Evolutionary conservation across 2,113 vertebrate species (phyloP).

Genomic region (Sceloporus undulatus): DNA sequence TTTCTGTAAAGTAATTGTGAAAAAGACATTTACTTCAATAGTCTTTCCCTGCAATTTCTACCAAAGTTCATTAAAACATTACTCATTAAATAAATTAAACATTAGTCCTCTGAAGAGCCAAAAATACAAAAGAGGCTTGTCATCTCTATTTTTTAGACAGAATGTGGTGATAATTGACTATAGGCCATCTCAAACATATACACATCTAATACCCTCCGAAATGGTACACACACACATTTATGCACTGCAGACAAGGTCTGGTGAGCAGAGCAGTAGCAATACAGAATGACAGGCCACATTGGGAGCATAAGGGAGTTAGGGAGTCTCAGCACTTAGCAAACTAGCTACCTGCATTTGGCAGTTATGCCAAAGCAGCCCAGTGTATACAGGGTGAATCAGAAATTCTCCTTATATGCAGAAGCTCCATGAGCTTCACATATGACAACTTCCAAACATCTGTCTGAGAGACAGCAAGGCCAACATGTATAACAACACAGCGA

Average conservation of each 20-base stretch:
- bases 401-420: background rate
- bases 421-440: background rate
- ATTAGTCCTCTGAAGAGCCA: background rate
- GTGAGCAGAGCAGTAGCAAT: background rate
- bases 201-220: background rate
- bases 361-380: background rate
- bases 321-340: background rate
- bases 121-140: constrained; percentile 2
- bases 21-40: constrained; percentile 47
- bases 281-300: background rate
- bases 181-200: background rate
- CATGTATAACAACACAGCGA: background rate
- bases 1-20: constrained; percentile 85
- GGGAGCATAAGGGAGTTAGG: background rate
- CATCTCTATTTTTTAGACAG: background rate
- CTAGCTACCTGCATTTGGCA: background rate
- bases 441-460: background rate
- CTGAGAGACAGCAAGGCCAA: too few species aligned
- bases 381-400: background rate
- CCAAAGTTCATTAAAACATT: constrained; percentile 49
- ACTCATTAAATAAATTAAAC: constrained; percentile 46
- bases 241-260: background rate
- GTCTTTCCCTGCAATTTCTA: constrained; percentile 29
- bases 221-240: background rate
- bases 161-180: background rate